These are phyloP conservation scores for Ceratosolen solmsi DNA, from an alignment of 1,140 invertebrate genomes.

Conservation along the genomic window DNA sequence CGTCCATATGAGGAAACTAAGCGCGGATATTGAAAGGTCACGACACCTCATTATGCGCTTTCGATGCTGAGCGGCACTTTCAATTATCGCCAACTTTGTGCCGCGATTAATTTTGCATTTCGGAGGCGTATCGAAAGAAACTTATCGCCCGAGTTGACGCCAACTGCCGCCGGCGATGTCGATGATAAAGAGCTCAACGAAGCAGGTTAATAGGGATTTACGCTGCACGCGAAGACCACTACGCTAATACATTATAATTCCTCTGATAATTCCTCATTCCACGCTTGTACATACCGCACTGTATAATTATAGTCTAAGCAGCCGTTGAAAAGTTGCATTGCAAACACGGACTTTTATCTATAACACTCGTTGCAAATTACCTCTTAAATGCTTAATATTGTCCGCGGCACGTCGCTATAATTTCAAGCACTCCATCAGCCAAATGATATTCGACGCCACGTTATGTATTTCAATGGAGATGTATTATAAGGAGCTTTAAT, in stretches of 20 bases:
- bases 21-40: conserved; percentile 22
- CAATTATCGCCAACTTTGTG: not conserved
- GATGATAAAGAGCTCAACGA: not conserved
- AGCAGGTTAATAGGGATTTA: not conserved
- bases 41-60: conserved; percentile 28
- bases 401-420: too few relatives aligned
- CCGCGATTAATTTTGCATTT: conserved; percentile 2
- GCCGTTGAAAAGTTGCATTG: not conserved
- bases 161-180: not conserved
- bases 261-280: not conserved
- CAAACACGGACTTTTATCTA: not conserved
- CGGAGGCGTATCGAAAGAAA: not conserved
- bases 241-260: not conserved
- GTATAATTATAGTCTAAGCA: not conserved
- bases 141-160: not conserved
- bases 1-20: not conserved
- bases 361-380: not conserved
- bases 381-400: not conserved
- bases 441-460: not conserved
- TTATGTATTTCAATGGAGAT: not conserved
- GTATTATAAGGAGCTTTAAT: not conserved
- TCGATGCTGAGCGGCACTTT: not conserved
- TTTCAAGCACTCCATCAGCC: too few relatives aligned
- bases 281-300: not conserved
- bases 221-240: not conserved